These are phyloP conservation scores for Kryphioiulus occultus DNA, from an alignment of 2,888 invertebrate species.

Conservation along the genomic window DNA sequence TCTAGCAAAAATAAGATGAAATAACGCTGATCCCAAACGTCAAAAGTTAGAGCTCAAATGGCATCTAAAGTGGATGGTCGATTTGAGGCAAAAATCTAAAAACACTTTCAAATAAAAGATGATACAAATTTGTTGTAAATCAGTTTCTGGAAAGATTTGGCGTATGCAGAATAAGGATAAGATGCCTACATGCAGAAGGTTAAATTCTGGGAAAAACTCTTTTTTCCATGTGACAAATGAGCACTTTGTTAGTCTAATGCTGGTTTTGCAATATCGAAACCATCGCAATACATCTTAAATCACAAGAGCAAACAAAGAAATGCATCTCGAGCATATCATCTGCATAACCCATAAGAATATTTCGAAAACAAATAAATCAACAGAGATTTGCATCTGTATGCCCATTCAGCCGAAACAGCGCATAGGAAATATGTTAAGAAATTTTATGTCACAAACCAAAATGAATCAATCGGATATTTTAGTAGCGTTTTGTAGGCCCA, in stretches of 20 bases:
- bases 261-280: not conserved
- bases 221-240: not conserved
- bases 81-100: not conserved
- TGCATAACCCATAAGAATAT: not conserved
- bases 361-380: conserved; percentile 13
- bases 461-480: not conserved
- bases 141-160: not conserved
- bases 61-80: not conserved
- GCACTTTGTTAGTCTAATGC: not conserved
- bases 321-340: not conserved
- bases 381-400: not conserved
- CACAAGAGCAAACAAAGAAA: not conserved
- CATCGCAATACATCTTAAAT: conserved; percentile 4
- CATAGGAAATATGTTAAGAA: not conserved
- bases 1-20: not conserved
- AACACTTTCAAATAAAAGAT: not conserved
- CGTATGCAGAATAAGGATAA: not conserved
- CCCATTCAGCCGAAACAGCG: not conserved
- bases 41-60: not conserved
- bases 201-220: not conserved
- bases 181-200: not conserved
- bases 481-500: not conserved
- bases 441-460: not conserved
- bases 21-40: not conserved
- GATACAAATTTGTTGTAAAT: not conserved